phyloP scores from a whole-genome alignment of 2,113 vertebrate species.

The Protomyctophum bolini region DNA sequence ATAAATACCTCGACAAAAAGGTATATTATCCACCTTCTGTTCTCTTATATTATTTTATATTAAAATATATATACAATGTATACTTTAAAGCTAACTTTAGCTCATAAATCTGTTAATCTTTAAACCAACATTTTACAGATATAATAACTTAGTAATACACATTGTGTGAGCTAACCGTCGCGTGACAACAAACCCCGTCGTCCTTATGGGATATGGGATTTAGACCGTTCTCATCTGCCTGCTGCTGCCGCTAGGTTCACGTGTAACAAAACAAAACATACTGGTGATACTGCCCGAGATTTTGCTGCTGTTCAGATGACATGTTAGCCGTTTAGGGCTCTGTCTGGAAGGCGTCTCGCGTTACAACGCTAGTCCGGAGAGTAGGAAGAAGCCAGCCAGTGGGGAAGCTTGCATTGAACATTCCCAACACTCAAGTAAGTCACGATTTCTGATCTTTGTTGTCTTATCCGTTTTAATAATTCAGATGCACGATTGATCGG shows the following conservation, averaged over 20 bases:
- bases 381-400: background rate
- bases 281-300: background rate
- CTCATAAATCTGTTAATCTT: too few species aligned
- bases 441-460: background rate
- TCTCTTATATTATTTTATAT: too few species aligned
- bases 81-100: too few species aligned
- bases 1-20: too few species aligned
- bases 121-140: too few species aligned
- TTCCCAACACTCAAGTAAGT: constrained; percentile 41
- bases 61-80: too few species aligned
- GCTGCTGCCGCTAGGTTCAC: constrained; percentile 40
- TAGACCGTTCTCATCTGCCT: too few species aligned
- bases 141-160: too few species aligned
- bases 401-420: background rate
- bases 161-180: too few species aligned
- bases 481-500: background rate
- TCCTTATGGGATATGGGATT: too few species aligned
- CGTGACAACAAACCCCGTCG: too few species aligned
- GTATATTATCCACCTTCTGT: too few species aligned
- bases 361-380: background rate
- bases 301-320: constrained; percentile 8
- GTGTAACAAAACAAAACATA: constrained; percentile 53
- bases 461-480: constrained; percentile 12
- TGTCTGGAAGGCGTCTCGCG: background rate
- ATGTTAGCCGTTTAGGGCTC: constrained; percentile 20